Percentiles rank a stretch among this genome's conserved stretches.
phyloP scores from a whole-genome alignment of 2,113 vertebrate genomes.

The Seriola dumerili region DNA sequence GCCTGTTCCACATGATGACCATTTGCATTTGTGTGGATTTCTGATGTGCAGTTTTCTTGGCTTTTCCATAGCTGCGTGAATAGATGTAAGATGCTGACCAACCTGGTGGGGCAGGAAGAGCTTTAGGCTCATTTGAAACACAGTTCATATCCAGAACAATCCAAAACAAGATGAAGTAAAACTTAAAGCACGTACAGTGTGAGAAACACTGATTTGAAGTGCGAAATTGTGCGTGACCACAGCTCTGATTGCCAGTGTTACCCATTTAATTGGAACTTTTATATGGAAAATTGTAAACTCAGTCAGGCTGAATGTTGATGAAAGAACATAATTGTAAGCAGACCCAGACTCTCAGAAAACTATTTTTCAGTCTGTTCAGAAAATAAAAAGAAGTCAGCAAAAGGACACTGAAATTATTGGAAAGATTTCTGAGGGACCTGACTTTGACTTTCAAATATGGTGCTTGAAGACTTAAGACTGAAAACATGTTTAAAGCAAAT shows the following conservation, averaged over 20 bases:
- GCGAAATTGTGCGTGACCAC: background rate
- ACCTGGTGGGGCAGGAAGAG: background rate
- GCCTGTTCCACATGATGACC: background rate
- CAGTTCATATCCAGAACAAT: background rate
- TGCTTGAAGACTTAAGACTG: slow-evolving; percentile 38
- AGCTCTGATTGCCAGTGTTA: slow-evolving; percentile 2
- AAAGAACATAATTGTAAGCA: slow-evolving; percentile 62
- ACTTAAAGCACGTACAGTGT: background rate
- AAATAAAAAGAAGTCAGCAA: slow-evolving; percentile 26
- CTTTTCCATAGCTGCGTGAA: background rate
- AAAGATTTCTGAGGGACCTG: background rate
- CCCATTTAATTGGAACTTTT: slow-evolving; percentile 48
- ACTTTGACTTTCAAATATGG: slow-evolving; percentile 15
- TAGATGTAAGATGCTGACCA: background rate
- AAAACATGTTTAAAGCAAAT: slow-evolving; percentile 59
- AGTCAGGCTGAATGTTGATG: slow-evolving; percentile 56
- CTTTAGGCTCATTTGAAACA: background rate
- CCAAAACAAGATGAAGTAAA: no score
- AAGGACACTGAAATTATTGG: background rate
- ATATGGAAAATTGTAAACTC: slow-evolving; percentile 57
- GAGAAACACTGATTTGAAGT: background rate
- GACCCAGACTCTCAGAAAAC: slow-evolving; percentile 35
- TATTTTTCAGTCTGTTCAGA: slow-evolving; percentile 21
- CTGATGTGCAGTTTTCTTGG: background rate
- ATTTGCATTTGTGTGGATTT: background rate